A percentile compares a stretch with the other conserved stretches of the same genome.
Conservation (phyloP, 2,113 vertebrate genomes). For the Potamarius usumacintae region DNA sequence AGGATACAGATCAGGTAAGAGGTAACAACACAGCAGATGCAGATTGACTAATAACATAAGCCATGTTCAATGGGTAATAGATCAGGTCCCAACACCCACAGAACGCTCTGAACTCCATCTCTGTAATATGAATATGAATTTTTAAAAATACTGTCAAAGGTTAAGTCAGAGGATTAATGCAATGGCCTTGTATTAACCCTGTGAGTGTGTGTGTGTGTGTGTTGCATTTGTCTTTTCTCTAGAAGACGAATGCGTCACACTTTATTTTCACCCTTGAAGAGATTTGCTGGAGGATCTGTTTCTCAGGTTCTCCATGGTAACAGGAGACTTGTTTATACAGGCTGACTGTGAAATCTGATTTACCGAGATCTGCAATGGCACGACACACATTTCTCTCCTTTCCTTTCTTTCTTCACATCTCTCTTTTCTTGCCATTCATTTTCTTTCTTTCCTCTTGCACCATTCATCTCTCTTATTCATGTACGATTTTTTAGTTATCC, state of each 20-base stretch:
- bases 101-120: neutral
- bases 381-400: slow-evolving; percentile 15
- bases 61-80: neutral
- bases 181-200: slow-evolving; percentile 11
- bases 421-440: neutral
- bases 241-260: neutral
- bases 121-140: slow-evolving; percentile 7
- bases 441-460: neutral
- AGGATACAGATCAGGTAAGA: neutral
- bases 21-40: neutral
- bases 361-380: slow-evolving; percentile 24
- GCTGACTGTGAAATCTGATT: slow-evolving; percentile 50
- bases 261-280: slow-evolving; percentile 33
- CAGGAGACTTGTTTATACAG: slow-evolving; percentile 51
- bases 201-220: neutral
- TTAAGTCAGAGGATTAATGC: slow-evolving; percentile 11
- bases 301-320: slow-evolving; percentile 57
- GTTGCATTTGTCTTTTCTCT: neutral
- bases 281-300: slow-evolving; percentile 37
- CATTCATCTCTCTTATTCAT: neutral
- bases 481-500: too few species aligned
- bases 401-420: neutral
- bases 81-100: slow-evolving; percentile 9
- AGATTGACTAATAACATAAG: neutral
- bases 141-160: slow-evolving; percentile 3